A percentile compares a stretch with the other conserved stretches of the same genome.
phyloP scores from a whole-genome alignment of 2,888 invertebrate genomes.

The Dyspetes luteomarginatus region DNA sequence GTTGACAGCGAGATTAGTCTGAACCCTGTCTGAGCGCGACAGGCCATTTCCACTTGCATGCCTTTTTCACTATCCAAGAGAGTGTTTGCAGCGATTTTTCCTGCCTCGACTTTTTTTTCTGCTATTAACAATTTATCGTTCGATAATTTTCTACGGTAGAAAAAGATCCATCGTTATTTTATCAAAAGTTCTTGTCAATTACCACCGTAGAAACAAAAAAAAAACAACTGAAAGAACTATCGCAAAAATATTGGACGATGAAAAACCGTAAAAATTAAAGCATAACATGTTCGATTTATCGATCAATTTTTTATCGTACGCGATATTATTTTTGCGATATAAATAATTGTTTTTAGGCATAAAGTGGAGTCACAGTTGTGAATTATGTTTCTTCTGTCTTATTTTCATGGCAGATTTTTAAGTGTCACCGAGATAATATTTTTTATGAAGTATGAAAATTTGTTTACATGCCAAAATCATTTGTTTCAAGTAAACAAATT shows the following conservation, averaged over 20 bases:
- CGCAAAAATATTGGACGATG: not conserved
- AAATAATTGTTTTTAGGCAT: not conserved
- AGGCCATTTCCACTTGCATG: conserved; percentile 18
- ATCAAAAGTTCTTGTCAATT: conserved; percentile 17
- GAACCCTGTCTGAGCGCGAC: conserved; percentile 27
- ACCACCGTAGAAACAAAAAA: conserved; percentile 4
- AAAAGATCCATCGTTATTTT: conserved; percentile 1
- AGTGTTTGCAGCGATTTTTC: not conserved
- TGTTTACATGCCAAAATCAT: not conserved
- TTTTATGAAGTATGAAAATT: conserved; percentile 3
- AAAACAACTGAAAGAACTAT: too few relatives aligned
- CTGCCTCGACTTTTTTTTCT: conserved; percentile 30
- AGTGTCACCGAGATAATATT: not conserved
- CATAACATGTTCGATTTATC: not conserved
- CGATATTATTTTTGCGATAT: not conserved
- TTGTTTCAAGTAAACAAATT: not conserved
- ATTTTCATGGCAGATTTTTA: conserved; percentile 63
- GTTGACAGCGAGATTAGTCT: conserved; percentile 43
- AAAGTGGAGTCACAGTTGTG: conserved; percentile 40
- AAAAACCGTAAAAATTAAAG: conserved; percentile 9
- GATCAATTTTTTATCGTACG: not conserved
- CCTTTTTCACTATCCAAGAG: not conserved
- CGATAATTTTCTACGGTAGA: not conserved
- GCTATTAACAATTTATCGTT: not conserved
- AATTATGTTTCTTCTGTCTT: conserved; percentile 67